Evolutionary conservation across 2,113 vertebrate genomes (phyloP), one percentile per base, ranked within the genome.

Genomic region (Hemichromis elongatus): DNA sequence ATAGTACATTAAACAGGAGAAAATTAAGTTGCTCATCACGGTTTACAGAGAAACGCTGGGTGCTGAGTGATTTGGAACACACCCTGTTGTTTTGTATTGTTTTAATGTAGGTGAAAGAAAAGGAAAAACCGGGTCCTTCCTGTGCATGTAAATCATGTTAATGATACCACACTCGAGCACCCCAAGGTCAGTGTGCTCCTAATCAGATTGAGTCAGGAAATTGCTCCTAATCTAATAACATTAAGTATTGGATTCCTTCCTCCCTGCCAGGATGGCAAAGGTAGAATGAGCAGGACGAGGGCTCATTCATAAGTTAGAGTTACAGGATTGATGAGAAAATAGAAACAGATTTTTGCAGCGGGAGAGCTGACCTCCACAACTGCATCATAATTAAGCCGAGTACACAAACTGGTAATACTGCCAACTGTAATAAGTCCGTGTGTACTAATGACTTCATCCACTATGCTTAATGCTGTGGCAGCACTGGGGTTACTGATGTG

Each of bases 181-280:
- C 88, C 85, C 91, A 83, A 87, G 84, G 92, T 91, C 89, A 90
- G 54, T 30, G 30, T 37, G 45, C 30, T 73, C 12, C 40, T 94
- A 92, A 95, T 92, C 80, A 61, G 37, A 92, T 95, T 86, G 83
- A 79, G 66, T 90, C 92, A 94, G 94, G 94, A 95, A 95, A 94
- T 94, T 90, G 88, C 80, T 87, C 54, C 81, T 94, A 90, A 94
- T 94, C 66, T 90, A 86, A 94, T 95, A 89, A 88, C 30, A 37
- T 81, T 63, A 89, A 79, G 91, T 90, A 89, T 88, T 93, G 83
- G 78, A 94, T 91, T 93, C 84, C 90, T 92, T 92, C 85, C 83
- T 90, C 81, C 47, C 24, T 19, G 55, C 83, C 86, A 85, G 59
- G 81, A 85, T 42, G 83, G 50, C 63, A 86, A 90, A 95, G 87